Conservation (phyloP, 2,888 invertebrate genomes). For the Bellardia pandia region DNA sequence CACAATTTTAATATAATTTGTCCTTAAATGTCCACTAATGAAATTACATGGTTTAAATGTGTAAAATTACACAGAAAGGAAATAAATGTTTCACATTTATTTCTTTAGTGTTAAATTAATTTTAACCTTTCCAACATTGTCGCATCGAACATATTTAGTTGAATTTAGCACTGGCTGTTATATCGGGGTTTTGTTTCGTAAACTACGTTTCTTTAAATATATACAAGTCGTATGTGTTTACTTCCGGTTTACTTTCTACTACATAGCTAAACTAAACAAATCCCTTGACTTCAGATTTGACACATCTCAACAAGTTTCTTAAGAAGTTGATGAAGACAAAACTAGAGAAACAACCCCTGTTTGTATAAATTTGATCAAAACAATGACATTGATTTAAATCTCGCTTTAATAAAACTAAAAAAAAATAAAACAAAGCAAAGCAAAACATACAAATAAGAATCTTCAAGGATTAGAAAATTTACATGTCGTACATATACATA, state of each 20-base stretch:
- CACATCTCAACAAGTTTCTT: slow-evolving; percentile 65
- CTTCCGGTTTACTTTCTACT: slow-evolving; percentile 55
- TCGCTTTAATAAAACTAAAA: slow-evolving; percentile 55
- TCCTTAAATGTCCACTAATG: too few species aligned
- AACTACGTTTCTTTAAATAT: slow-evolving; percentile 41
- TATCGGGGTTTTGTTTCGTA: slow-evolving; percentile 37
- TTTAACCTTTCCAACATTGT: too few species aligned
- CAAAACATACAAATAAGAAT: slow-evolving; percentile 40
- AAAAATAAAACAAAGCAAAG: slow-evolving; percentile 41
- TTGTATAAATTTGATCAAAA: slow-evolving; percentile 46
- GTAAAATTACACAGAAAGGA: too few species aligned
- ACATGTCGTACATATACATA: slow-evolving; percentile 8
- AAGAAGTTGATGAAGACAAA: slow-evolving; percentile 10
- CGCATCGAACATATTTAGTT: slow-evolving; percentile 1
- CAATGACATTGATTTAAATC: slow-evolving; percentile 68
- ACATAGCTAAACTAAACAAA: slow-evolving; percentile 40
- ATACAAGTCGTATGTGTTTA: slow-evolving; percentile 41
- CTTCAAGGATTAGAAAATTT: slow-evolving; percentile 66
- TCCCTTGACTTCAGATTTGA: slow-evolving; percentile 54
- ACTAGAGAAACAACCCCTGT: slow-evolving; percentile 32
- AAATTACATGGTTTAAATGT: too few species aligned
- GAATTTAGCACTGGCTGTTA: neutral
- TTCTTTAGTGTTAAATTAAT: too few species aligned
- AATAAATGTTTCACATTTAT: too few species aligned
- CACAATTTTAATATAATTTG: too few species aligned